Percentiles rank a stretch among this genome's conserved stretches.
Evolutionary conservation across 1,140 invertebrate genomes (phyloP).

Genomic region (Steinernema khuongi): DNA sequence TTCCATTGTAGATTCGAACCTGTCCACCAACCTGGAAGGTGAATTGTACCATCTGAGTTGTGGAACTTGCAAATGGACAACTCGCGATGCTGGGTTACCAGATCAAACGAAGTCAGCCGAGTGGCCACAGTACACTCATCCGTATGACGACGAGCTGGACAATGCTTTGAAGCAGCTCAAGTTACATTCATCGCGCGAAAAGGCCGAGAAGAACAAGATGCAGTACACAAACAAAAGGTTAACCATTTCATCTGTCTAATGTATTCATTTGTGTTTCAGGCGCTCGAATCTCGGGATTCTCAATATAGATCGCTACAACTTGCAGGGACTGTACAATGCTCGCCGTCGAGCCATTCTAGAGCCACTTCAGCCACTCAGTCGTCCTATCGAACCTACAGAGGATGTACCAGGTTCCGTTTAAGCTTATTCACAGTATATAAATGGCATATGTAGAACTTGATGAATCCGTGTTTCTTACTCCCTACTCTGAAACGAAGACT

Average conservation of each 20-base stretch:
- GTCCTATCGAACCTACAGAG: background rate
- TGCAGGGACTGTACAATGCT: background rate
- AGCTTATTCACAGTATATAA: too few species aligned
- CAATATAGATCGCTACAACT: background rate
- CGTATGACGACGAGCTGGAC: background rate
- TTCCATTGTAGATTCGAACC: background rate
- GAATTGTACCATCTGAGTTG: background rate
- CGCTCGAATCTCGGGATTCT: background rate
- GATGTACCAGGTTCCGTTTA: background rate
- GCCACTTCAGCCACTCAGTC: background rate
- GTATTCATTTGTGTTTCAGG: background rate
- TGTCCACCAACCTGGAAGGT: background rate
- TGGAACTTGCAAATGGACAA: background rate
- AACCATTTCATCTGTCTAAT: background rate
- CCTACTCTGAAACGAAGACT: background rate
- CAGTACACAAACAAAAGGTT: background rate
- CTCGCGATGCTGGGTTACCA: background rate
- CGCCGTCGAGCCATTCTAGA: background rate
- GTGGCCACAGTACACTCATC: background rate
- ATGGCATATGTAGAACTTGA: conserved; percentile 1
- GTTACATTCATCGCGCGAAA: background rate
- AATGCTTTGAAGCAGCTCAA: background rate
- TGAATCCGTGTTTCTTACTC: background rate
- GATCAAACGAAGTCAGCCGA: background rate
- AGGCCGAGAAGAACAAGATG: background rate